These are phyloP conservation scores for Dreissena polymorpha DNA, from an alignment of 1,140 invertebrate genomes.

Conservation along the genomic window DNA sequence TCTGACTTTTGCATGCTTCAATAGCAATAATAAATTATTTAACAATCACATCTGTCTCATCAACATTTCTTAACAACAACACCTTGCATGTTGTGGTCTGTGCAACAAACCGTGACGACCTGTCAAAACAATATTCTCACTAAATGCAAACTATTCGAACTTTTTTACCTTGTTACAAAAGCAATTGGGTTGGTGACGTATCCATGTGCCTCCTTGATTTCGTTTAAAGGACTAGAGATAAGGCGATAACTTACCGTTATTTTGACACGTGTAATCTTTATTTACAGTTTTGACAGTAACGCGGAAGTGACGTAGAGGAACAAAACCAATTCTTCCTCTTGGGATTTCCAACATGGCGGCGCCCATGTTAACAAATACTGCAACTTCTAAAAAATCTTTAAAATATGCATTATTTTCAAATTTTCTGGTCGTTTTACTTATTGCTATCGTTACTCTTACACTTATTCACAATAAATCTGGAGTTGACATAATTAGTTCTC, in stretches of 20 bases:
- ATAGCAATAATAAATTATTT: too few relatives aligned
- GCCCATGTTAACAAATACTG: constrained; percentile 14
- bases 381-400: constrained; percentile 15
- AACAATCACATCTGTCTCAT: too few relatives aligned
- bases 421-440: background rate
- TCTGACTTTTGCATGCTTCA: too few relatives aligned
- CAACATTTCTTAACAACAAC: too few relatives aligned
- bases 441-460: background rate
- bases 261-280: constrained; percentile 33
- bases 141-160: too few relatives aligned
- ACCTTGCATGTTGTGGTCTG: too few relatives aligned
- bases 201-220: too few relatives aligned
- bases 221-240: constrained; percentile 6
- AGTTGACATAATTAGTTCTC: constrained; percentile 18
- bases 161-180: too few relatives aligned
- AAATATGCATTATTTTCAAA: constrained; percentile 25
- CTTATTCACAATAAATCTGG: background rate
- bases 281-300: constrained; percentile 51
- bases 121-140: too few relatives aligned
- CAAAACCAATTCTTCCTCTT: background rate
- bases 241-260: constrained; percentile 38
- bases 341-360: constrained; percentile 42
- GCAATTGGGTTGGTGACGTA: too few relatives aligned
- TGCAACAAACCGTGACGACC: too few relatives aligned
- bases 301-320: constrained; percentile 34